Conservation (phyloP, 2,888 invertebrate species). For the Napeogenes inachia region DNA sequence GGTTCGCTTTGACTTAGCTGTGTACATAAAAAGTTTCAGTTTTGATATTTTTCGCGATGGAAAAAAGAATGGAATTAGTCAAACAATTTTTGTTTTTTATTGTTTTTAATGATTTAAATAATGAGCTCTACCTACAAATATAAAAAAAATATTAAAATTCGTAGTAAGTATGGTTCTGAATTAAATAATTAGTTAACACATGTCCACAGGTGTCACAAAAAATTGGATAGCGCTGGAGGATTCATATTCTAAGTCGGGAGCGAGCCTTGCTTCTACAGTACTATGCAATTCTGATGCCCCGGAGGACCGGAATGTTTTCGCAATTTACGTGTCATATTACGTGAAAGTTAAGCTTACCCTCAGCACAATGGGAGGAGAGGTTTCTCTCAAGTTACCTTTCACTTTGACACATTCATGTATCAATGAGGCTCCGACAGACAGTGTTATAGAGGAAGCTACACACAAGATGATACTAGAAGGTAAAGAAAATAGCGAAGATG, state of each 20-base stretch:
- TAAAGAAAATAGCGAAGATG: slow-evolving; percentile 67
- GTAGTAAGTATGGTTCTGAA: too few relatives aligned
- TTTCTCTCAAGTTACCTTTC: slow-evolving; percentile 88
- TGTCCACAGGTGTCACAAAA: slow-evolving; percentile 83
- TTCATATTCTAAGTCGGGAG: slow-evolving; percentile 83
- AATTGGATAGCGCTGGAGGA: slow-evolving; percentile 96
- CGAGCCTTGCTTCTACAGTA: slow-evolving; percentile 80
- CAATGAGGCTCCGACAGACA: slow-evolving; percentile 78
- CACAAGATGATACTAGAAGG: slow-evolving; percentile 70
- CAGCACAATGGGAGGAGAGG: slow-evolving; percentile 88
- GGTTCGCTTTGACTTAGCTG: too few relatives aligned
- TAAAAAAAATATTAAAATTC: too few relatives aligned
- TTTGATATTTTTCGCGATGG: too few relatives aligned
- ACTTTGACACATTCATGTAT: slow-evolving; percentile 85
- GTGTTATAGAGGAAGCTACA: slow-evolving; percentile 70
- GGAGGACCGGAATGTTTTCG: slow-evolving; percentile 90
- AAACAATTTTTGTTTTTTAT: too few relatives aligned
- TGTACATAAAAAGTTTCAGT: too few relatives aligned
- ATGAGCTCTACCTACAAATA: too few relatives aligned
- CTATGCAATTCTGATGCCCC: slow-evolving; percentile 73
- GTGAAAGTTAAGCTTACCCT: slow-evolving; percentile 90
- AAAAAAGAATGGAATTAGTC: too few relatives aligned
- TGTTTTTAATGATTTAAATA: too few relatives aligned
- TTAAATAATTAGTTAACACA: not conserved
- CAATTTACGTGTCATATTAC: slow-evolving; percentile 94